Base-by-base conservation (phyloP, 2,888 invertebrate genomes). In the Xylophagus ater region DNA sequence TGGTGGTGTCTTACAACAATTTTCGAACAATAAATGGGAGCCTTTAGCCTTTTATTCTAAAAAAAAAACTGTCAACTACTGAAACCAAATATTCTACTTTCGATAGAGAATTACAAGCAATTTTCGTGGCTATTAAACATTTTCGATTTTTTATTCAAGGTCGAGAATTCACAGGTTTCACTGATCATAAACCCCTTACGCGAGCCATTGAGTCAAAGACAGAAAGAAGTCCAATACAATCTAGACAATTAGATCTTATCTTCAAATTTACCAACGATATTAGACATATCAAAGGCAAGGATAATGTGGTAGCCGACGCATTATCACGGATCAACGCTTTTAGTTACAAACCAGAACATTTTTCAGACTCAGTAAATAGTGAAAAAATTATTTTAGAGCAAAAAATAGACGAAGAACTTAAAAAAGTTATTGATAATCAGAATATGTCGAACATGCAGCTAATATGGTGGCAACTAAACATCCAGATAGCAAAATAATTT, bases 401-500 rank as follows among this genome's bases (percentile, higher is more conserved):
- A n/a, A n/a, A n/a, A n/a, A n/a, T n/a, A n/a, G n/a, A n/a, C n/a
- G n/a, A n/a, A n/a, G n/a, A n/a, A n/a, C n/a, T n/a, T n/a, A n/a
- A n/a, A n/a, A n/a, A n/a, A n/a, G n/a, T n/a, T n/a, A n/a, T n/a
- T n/a, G n/a, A n/a, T n/a, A n/a, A n/a, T n/a, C n/a, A n/a, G n/a
- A n/a, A n/a, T n/a, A n/a, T n/a, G n/a, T n/a, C n/a, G n/a, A n/a
- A n/a, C n/a, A n/a, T n/a, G 89, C 87, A 0, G 73, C 79, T 21
- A 71, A 78, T 2, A 82, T 94, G 79, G 78, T 88, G 2, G 67
- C 78, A 45, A 71, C 78, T 4, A 79, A 82, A 8, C 89, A 92
- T 65, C 84, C 87, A 0, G 88, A 87, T 55, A 78, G 83, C 34
- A 84, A 81, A 52, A 75, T 81, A 7, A n/a, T n/a, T n/a, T n/a